phyloP scores from a whole-genome alignment of 2,888 invertebrate species.

The Galerucella nymphaeae region DNA sequence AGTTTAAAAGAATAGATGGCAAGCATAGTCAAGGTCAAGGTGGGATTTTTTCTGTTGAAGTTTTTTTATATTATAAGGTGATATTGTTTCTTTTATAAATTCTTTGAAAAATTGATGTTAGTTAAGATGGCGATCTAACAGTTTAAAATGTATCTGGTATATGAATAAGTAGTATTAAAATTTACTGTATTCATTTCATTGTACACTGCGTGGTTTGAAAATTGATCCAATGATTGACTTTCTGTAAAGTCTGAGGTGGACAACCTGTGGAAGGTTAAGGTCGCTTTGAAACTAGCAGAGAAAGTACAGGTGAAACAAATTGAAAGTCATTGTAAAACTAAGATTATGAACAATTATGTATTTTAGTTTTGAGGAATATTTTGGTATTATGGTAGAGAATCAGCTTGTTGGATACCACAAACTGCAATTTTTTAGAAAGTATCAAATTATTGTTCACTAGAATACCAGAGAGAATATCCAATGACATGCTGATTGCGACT shows the following conservation, averaged over 20 bases:
- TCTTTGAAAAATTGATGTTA: no score
- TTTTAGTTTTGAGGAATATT: background rate
- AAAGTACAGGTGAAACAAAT: background rate
- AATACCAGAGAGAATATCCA: no score
- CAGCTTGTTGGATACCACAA: no score
- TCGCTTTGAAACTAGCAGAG: background rate
- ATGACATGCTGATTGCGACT: no score
- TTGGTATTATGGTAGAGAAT: no score
- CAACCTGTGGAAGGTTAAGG: background rate
- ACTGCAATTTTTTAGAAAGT: no score
- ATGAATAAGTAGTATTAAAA: background rate
- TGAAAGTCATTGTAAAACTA: background rate
- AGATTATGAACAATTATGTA: background rate
- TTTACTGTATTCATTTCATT: background rate
- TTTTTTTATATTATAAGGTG: background rate
- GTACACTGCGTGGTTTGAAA: background rate
- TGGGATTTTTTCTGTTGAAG: background rate
- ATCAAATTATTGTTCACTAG: no score
- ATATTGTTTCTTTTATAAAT: background rate
- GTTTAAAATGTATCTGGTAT: no score
- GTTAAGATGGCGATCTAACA: no score
- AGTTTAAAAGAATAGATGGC: slow-evolving; percentile 28
- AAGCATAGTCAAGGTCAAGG: slow-evolving; percentile 1
- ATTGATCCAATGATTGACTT: background rate
- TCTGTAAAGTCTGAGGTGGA: slow-evolving; percentile 12